These are phyloP conservation scores for Streptopelia turtur DNA, from an alignment of 2,797 vertebrate genomes.

Conservation along the genomic window DNA sequence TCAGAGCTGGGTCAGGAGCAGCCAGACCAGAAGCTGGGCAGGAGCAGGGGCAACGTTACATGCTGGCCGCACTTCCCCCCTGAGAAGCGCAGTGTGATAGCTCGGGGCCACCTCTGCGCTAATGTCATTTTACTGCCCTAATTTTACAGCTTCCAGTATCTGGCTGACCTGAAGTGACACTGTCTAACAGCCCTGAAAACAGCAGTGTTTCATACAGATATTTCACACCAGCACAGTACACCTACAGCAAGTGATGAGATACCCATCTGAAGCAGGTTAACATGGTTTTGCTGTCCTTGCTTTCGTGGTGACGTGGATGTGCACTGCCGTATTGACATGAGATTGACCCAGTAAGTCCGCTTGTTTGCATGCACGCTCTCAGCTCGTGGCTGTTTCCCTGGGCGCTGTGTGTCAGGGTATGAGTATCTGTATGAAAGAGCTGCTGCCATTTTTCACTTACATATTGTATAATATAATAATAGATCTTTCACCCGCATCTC, in stretches of 20 bases:
- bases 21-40: neutral
- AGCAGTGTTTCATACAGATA: constrained; percentile 18
- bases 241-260: constrained; percentile 11
- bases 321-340: neutral
- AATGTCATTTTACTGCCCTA: neutral
- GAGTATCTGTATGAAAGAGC: constrained; percentile 54
- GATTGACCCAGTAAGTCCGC: constrained; percentile 3
- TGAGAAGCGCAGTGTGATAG: accelerated
- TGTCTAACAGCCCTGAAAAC: neutral
- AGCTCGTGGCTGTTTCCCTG: constrained; percentile 42
- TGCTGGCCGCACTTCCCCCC: accelerated
- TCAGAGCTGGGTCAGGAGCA: neutral
- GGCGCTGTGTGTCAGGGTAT: constrained; percentile 16
- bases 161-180: constrained; percentile 12
- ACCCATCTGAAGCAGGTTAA: neutral
- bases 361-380: constrained; percentile 15
- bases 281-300: constrained; percentile 10
- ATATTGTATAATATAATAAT: neutral
- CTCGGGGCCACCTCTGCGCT: neutral
- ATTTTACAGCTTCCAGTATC: neutral
- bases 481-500: neutral
- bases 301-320: neutral
- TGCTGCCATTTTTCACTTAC: constrained; percentile 34
- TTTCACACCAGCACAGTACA: constrained; percentile 39
- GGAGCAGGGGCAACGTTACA: accelerated